Evolutionary conservation across 2,797 vertebrate species (phyloP).

Genomic region (Scolopax bukidnonensis): DNA sequence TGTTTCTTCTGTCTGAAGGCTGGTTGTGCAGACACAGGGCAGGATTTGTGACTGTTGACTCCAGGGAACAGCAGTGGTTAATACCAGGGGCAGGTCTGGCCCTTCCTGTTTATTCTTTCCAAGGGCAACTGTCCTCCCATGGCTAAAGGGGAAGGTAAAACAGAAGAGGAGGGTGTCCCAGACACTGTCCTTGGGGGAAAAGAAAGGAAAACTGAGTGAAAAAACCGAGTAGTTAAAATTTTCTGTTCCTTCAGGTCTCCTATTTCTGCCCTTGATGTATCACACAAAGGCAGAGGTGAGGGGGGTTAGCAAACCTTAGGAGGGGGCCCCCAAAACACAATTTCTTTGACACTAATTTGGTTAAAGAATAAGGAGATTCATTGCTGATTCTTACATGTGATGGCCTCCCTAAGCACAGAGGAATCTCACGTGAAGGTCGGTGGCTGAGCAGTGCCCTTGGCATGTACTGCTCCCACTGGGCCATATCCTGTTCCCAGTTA

Average conservation of each 20-base stretch:
- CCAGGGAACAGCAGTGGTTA: not conserved
- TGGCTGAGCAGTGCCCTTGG: not conserved
- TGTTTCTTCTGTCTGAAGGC: not conserved
- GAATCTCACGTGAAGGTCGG: not conserved
- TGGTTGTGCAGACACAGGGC: not conserved
- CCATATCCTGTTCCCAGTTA: not conserved
- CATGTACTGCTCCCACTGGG: not conserved
- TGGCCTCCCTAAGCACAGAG: not conserved
- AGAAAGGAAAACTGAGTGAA: not conserved
- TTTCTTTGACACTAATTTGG: conserved; percentile 59
- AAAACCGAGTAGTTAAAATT: not conserved
- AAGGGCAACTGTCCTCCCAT: not conserved
- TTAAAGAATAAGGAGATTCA: conserved; percentile 35
- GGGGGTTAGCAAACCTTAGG: not conserved
- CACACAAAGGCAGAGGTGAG: conserved; percentile 20
- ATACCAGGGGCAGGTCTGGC: not conserved
- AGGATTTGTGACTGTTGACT: not conserved
- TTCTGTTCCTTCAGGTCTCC: not conserved
- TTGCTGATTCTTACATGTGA: conserved; percentile 1
- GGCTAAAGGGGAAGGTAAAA: not conserved
- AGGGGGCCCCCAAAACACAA: conserved; percentile 16
- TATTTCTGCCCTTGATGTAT: conserved; percentile 3
- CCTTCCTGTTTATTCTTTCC: conserved; percentile 24
- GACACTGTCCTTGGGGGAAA: not conserved
- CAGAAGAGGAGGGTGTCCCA: not conserved